A percentile compares a stretch with the other conserved stretches of the same genome.
Evolutionary conservation across 2,113 vertebrate genomes (phyloP).

Genomic region (Ochotona princeps): DNA sequence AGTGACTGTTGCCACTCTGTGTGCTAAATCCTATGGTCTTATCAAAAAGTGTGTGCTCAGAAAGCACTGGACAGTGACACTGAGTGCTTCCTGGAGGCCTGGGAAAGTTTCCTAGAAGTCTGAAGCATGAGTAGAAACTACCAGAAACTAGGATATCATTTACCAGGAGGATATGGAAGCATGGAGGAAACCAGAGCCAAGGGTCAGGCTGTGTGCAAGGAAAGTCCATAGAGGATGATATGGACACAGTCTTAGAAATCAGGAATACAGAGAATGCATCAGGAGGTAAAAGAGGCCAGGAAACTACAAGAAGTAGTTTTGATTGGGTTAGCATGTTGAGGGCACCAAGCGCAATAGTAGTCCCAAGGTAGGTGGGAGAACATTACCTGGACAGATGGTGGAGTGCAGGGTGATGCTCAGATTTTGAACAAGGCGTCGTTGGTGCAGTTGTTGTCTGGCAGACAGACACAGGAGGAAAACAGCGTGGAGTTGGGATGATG

Average conservation of each 20-base stretch:
- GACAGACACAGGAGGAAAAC: background rate
- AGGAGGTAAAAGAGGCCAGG: background rate
- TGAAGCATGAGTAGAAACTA: background rate
- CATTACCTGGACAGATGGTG: background rate
- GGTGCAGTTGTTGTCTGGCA: background rate
- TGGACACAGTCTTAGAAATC: background rate
- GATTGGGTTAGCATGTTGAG: background rate
- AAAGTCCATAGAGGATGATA: background rate
- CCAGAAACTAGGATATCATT: background rate
- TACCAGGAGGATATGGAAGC: background rate
- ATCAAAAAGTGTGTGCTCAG: background rate
- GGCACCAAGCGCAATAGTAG: fast-evolving
- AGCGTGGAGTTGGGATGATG: background rate
- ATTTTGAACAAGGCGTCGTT: background rate
- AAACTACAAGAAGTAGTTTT: background rate
- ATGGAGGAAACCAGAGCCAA: background rate
- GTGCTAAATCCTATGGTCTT: background rate
- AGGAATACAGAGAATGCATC: background rate
- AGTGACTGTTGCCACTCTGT: background rate
- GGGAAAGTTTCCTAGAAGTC: background rate
- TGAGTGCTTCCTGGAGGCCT: background rate
- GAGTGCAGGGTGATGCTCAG: background rate
- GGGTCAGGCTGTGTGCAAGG: background rate
- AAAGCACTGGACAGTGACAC: background rate
- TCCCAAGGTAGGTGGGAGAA: background rate